phyloP scores from a whole-genome alignment of 2,113 vertebrate species.

The Salvelinus sp. region DNA sequence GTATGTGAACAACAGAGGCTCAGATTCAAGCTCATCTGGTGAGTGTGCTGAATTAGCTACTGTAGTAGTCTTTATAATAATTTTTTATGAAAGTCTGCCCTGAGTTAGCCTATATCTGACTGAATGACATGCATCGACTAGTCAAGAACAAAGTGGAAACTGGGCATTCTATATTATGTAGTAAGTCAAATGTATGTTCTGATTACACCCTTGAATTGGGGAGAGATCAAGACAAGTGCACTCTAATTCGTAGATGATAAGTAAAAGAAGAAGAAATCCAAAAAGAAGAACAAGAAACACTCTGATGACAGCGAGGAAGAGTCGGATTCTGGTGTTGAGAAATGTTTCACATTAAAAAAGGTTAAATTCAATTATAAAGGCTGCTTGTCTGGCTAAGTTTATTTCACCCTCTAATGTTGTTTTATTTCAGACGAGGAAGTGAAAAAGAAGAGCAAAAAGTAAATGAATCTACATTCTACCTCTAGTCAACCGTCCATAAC shows the following conservation, averaged over 20 bases:
- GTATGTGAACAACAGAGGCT: conserved; percentile 83
- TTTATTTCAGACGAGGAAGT: conserved; percentile 79
- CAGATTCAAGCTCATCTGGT: conserved; percentile 90
- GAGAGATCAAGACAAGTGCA: background rate
- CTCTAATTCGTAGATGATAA: conserved; percentile 63
- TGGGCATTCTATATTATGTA: background rate
- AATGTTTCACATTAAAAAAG: no score
- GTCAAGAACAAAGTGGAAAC: no score
- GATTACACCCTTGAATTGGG: background rate
- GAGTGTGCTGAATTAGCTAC: background rate
- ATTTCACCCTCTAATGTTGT: background rate
- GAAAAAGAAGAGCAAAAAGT: conserved; percentile 91
- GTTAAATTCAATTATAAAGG: no score
- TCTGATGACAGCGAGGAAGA: conserved; percentile 82
- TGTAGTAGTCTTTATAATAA: background rate
- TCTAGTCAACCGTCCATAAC: background rate
- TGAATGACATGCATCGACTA: no score
- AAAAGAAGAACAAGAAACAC: conserved; percentile 87
- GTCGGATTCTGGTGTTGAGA: conserved; percentile 84
- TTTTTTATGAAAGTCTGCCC: background rate
- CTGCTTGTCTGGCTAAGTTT: no score
- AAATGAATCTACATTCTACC: conserved; percentile 17
- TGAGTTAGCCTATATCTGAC: no score
- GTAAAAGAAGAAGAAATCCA: conserved; percentile 85
- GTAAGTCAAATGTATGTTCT: background rate